Evolutionary conservation across 2,113 vertebrate species (phyloP), one percentile per base, ranked within the genome.

Genomic region (Phaethornis superciliosus): DNA sequence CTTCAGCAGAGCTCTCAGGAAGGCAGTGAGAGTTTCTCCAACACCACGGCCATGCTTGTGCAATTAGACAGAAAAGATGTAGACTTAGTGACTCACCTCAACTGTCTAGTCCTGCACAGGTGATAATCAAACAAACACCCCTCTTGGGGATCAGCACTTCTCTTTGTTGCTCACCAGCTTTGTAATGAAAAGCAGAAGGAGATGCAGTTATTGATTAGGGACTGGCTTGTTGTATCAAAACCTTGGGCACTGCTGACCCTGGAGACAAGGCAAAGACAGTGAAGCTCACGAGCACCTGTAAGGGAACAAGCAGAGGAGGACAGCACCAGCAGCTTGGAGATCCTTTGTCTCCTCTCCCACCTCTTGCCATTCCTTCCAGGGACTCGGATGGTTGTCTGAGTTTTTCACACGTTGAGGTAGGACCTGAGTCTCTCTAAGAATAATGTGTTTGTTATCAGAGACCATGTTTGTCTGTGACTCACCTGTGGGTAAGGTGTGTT

Each of bases 391-490:
- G 59, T 35, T 81, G 78, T 74, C 64, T 47, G 70, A 74, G 55
- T 49, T 74, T 37, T 47, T 85, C 6, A 0, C 78, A 37, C 6
- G 1, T 51, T 81, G 91, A 89, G 87, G 75, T 83, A 91, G 89
- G 85, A 88, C 71, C 55, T 4, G 47, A 60, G 68, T 75, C 85
- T 95, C 93, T 94, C 89, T 52, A 91, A 95, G 95, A 93, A 95
- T 94, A 94, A 95, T 78, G 85, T 1, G 22, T 77, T 72, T 86
- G 82, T 93, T 96, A 96, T 95, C 96, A 81, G 85, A 18, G 68
- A 42, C 27, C 2, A 5, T 95, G 91, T 95, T 96, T 95, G 85
- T 94, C 94, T 82, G 89, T 97, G 95, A 95, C 89, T 96, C 93
- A 94, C 62, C 77, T 24, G 52, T 70, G 68, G 68, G 82, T 55